Conservation (phyloP, 2,113 vertebrate species). For the Pangasianodon hypophthalmus region DNA sequence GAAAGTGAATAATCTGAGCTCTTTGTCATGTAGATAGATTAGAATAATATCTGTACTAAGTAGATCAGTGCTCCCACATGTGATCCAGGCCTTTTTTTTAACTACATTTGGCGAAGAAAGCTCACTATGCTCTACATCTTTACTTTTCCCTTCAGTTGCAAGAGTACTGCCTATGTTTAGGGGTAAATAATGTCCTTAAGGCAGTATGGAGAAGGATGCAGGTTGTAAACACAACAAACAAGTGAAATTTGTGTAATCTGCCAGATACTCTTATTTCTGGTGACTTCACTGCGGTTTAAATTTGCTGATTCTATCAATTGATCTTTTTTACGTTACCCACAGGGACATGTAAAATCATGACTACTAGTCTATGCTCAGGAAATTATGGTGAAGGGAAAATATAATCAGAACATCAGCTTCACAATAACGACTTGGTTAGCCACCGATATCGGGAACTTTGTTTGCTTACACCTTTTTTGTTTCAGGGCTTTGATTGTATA, state of each 20-base stretch:
- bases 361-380: background rate
- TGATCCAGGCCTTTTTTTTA: background rate
- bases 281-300: background rate
- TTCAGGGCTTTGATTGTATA: background rate
- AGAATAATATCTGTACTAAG: background rate
- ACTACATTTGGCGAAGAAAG: background rate
- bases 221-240: constrained; percentile 21
- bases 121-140: constrained; percentile 46
- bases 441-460: background rate
- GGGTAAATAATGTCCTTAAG: constrained; percentile 71
- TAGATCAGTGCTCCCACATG: background rate
- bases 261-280: background rate
- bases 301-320: background rate
- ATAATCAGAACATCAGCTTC: background rate
- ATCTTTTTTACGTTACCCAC: background rate
- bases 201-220: constrained; percentile 41
- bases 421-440: background rate
- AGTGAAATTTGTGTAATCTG: background rate
- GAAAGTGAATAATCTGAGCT: constrained; percentile 19
- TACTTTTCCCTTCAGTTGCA: constrained; percentile 59
- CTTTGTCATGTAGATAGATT: constrained; percentile 18
- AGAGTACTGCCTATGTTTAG: constrained; percentile 73
- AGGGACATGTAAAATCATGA: background rate
- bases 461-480: background rate
- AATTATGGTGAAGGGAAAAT: background rate